Base-by-base conservation (phyloP, 2,888 invertebrate genomes). In the Zelleria hepariella region DNA sequence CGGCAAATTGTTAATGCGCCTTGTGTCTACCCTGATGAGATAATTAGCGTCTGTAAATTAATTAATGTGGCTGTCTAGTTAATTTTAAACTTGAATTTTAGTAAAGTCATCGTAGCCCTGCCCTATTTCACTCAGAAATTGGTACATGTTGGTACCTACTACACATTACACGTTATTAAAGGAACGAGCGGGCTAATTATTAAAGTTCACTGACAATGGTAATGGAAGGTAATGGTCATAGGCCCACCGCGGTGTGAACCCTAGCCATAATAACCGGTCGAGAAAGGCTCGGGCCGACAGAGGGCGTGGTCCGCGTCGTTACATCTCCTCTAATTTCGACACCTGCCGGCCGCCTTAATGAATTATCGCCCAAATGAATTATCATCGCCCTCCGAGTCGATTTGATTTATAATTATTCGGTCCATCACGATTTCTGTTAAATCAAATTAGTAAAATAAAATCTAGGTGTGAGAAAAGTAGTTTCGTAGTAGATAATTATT, bases 1-100 rank as follows among this genome's bases (percentile, higher is more conserved):
- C 71, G 71, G 76, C 77, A 74, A 81, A 80, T 74, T 82, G 77
- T 75, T 75, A 79, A 74, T 74, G 73, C 74, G 75, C 77, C 74
- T 73, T 75, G 75, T 70, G 74, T 73, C 71, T 48, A 49, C 51
- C 27, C 72, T 82, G 85, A 86, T 81, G 83, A 83, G 83, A 82
- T 84, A 86, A 86, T 87, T 86, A 86, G 80, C 79, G 73, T 77
- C 75, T 72, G 76, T 81, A 84, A 82, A 84, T 84, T 86, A 85
- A 86, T 86, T 86, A 82, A 77, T 79, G 78, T 76, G 75, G 69
- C 72, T 58, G 57, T 60, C 42, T 58, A 58, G 21, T 58, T 58
- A 55, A 25, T 42, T 54, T 58, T 55, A 51, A 59, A 59, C 26
- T 26, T 54, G 57, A 54, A 18, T 49, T 42, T 57, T 6, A 56